phyloP scores from a whole-genome alignment of 1,140 invertebrate genomes.

The Solen grandis region DNA sequence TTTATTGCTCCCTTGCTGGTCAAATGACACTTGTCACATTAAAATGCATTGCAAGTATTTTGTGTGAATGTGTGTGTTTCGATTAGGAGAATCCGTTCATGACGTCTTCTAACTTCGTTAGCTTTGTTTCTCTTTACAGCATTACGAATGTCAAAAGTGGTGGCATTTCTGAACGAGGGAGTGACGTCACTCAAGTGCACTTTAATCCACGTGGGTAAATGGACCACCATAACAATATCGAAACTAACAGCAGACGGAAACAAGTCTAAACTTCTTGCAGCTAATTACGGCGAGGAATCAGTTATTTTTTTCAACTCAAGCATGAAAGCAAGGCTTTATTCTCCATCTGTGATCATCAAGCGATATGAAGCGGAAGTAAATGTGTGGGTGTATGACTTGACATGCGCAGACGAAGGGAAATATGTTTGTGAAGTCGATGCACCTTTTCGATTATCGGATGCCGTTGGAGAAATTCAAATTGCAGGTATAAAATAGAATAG shows the following conservation, averaged over 20 bases:
- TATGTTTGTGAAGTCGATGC: conserved; percentile 3
- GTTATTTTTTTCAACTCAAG: not conserved
- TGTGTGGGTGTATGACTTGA: conserved; percentile 20
- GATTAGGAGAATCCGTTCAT: too few relatives aligned
- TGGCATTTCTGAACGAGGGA: not conserved
- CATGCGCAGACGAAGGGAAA: conserved; percentile 36
- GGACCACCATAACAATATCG: not conserved
- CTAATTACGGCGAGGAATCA: too few relatives aligned
- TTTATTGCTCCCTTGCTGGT: too few relatives aligned
- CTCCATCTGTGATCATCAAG: not conserved
- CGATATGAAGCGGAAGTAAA: conserved; percentile 22
- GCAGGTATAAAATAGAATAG: too few relatives aligned
- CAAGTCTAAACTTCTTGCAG: too few relatives aligned
- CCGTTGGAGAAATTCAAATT: conserved; percentile 7
- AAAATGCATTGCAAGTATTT: too few relatives aligned
- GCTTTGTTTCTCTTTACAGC: not conserved
- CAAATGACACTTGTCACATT: too few relatives aligned
- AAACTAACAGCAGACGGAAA: too few relatives aligned
- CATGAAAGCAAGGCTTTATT: conserved; percentile 9
- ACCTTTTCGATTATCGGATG: not conserved
- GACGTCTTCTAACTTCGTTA: too few relatives aligned
- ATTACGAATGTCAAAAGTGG: not conserved
- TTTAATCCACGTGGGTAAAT: not conserved
- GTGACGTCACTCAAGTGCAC: not conserved
- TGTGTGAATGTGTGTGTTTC: too few relatives aligned